Base-by-base conservation (phyloP, 1,140 invertebrate species). In the Caerostris darwini region DNA sequence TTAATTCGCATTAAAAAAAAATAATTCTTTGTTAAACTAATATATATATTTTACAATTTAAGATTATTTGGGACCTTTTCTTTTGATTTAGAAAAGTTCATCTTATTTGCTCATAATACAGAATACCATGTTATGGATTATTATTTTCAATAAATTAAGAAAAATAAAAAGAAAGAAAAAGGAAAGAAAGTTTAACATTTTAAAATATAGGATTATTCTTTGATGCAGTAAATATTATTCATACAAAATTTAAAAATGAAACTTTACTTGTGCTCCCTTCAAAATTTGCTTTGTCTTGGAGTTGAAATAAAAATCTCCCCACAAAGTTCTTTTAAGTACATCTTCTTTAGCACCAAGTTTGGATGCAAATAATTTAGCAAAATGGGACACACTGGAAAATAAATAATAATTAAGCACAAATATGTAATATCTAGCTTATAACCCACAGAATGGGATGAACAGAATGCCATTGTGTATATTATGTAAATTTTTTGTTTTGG, bases 241-340 rank as follows among this genome's bases (percentile, higher is more conserved):
- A 34, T 34, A 34, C 34, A 8, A 59, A 7, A 64, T 12, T 61
- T 14, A 69, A 77, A 57, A n/a, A 90, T 56, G 5, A 71, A 90
- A 56, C 5, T 69, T 94, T 94, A 96, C 98, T 96, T 99, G 98
- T 10, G 99, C 99, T 57, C 99, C 99, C 96, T 97, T 97, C 96
- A 98, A 96, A 83, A 99, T 98, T 95, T 97, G 97, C 96, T 99
- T 99, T 3, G 97, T 97, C 96, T 99, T 99, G 1, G 96, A 96
- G 96, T 99, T 98, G 17, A 99, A 97, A 96, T 98, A 99, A 96
- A 97, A 99, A 96, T 99, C 99, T 85, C 99, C 99, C 98, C 99
- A 99, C 7, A 99, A 96, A 1, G 98, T 97, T 96, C 97, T 98
- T 95, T 97, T 97, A 7, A 98, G 96, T 59, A 98, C 95, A 88